These are phyloP conservation scores for Oryzias curvinotus DNA, from an alignment of 2,113 vertebrate species.

Conservation along the genomic window DNA sequence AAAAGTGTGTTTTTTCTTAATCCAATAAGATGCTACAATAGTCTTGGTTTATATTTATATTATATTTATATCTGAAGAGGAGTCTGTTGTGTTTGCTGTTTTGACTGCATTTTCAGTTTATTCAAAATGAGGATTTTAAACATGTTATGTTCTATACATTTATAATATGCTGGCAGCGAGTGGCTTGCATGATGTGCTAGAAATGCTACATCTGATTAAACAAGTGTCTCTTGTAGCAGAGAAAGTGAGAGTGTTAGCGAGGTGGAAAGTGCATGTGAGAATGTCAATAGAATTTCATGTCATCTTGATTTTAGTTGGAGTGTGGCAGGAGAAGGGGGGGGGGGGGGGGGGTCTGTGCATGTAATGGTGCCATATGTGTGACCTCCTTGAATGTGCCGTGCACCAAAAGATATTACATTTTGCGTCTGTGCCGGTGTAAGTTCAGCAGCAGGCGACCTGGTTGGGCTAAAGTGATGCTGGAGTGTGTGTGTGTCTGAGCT, in stretches of 20 bases:
- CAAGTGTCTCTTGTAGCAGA: conserved; percentile 31
- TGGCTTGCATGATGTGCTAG: conserved; percentile 63
- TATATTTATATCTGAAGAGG: neutral
- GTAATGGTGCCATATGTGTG: conserved; percentile 74
- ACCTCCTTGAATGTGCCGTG: conserved; percentile 68
- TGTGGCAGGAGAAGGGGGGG: conserved; percentile 41
- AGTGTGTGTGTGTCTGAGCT: conserved; percentile 43
- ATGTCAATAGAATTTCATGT: conserved; percentile 69
- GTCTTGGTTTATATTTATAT: too few relatives aligned
- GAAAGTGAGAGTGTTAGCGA: conserved; percentile 10
- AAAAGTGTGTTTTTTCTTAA: too few relatives aligned
- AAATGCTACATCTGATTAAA: conserved; percentile 64
- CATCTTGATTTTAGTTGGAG: conserved; percentile 58
- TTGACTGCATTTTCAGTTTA: conserved; percentile 22
- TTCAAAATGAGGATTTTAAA: conserved; percentile 65
- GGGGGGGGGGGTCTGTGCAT: conserved; percentile 66
- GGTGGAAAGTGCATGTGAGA: conserved; percentile 41
- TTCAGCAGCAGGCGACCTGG: conserved; percentile 69
- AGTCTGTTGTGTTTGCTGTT: neutral
- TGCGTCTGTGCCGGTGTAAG: conserved; percentile 41
- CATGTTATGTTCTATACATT: conserved; percentile 17
- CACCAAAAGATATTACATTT: conserved; percentile 56
- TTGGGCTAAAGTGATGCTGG: conserved; percentile 56
- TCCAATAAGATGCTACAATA: too few relatives aligned
- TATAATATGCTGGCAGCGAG: conserved; percentile 54